These are phyloP conservation scores for Ochropleura plecta DNA, from an alignment of 2,888 invertebrate genomes.

Conservation along the genomic window DNA sequence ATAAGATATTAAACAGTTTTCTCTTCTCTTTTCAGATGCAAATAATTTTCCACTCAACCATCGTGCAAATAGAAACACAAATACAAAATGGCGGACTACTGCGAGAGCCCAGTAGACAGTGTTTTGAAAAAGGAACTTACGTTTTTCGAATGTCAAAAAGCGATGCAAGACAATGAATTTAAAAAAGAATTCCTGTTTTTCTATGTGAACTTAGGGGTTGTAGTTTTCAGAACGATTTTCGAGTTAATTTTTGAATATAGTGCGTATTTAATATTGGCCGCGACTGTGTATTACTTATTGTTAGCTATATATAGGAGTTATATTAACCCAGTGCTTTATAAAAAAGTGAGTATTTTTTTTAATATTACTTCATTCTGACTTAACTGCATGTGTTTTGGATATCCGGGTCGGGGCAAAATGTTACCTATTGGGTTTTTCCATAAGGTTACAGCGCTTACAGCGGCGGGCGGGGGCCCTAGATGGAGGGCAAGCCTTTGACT, in stretches of 20 bases:
- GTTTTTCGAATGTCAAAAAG: conserved; percentile 47
- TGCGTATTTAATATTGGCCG: conserved; percentile 62
- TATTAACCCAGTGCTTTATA: conserved; percentile 75
- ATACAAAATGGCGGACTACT: conserved; percentile 46
- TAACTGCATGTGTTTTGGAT: too few species aligned
- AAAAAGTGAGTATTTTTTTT: conserved; percentile 74
- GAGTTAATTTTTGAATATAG: conserved; percentile 65
- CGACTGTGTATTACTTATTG: conserved; percentile 69
- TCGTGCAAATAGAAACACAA: neutral
- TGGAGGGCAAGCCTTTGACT: too few species aligned
- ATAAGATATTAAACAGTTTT: neutral
- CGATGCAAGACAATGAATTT: conserved; percentile 29
- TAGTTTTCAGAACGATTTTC: conserved; percentile 50
- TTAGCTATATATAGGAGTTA: conserved; percentile 76
- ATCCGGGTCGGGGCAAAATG: too few species aligned
- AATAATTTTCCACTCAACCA: neutral
- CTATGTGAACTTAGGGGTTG: conserved; percentile 63
- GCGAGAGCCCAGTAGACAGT: conserved; percentile 10
- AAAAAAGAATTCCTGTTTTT: conserved; percentile 59
- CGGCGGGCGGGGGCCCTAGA: too few species aligned
- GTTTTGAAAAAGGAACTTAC: conserved; percentile 33
- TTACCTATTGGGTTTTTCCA: too few species aligned
- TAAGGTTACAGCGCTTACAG: too few species aligned
- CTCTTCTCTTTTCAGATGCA: conserved; percentile 49
- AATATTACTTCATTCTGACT: too few species aligned